Percentiles rank a stretch among this genome's conserved stretches.
phyloP scores from a whole-genome alignment of 2,797 vertebrate species.

The Mus caroli region DNA sequence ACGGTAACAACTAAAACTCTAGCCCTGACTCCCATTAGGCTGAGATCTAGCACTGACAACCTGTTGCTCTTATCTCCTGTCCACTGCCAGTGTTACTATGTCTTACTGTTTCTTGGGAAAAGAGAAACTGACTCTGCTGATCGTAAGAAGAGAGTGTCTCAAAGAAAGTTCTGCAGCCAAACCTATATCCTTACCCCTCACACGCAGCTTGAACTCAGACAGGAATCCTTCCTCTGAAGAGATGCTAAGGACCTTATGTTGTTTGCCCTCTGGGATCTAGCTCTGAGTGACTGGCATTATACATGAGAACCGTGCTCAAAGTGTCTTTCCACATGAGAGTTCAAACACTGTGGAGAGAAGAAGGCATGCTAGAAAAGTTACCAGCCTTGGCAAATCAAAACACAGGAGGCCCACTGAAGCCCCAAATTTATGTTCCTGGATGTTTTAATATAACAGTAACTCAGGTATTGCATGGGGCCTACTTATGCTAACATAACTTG shows the following conservation, averaged over 20 bases:
- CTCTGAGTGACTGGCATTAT: slow-evolving; percentile 23
- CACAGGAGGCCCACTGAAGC: not conserved
- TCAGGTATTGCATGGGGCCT: not conserved
- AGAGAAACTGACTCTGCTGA: not conserved
- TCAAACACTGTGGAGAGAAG: not conserved
- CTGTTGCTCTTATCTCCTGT: not conserved
- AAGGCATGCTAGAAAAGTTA: not conserved
- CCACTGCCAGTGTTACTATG: rapidly evolving
- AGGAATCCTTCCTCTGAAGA: slow-evolving; percentile 15
- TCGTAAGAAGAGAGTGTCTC: not conserved
- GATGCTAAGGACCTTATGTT: slow-evolving; percentile 1
- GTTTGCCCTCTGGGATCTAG: not conserved
- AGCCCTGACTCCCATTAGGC: not conserved
- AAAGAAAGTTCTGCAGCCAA: not conserved
- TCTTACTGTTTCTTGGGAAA: not conserved
- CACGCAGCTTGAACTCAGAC: not conserved
- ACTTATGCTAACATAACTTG: not conserved
- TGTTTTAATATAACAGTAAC: not conserved
- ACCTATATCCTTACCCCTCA: not conserved
- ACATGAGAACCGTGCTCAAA: slow-evolving; percentile 28
- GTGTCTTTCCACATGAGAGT: not conserved
- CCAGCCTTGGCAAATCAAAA: slow-evolving; percentile 48
- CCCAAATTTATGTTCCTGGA: slow-evolving; percentile 13
- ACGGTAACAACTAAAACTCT: not conserved
- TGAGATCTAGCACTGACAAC: no score